Evolutionary conservation across 2,888 invertebrate genomes (phyloP), one percentile per base, ranked within the genome.

Genomic region (Oxycera nigricornis): DNA sequence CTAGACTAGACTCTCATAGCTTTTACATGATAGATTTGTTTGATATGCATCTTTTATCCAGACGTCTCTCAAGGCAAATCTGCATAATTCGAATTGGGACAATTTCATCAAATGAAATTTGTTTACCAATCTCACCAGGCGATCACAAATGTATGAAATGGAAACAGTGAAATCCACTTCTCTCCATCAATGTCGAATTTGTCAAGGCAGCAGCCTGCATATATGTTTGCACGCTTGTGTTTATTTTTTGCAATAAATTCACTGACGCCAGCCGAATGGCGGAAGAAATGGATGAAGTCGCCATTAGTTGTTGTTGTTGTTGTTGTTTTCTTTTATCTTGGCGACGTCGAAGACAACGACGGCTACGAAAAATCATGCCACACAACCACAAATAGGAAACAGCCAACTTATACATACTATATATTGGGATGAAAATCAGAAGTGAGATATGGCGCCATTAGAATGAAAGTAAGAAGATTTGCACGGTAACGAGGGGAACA

Each of bases 371-470:
- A 3, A 46, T 2, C 46, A 17, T 46, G n/a, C 11, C 46, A 46
- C 46, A 17, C 46, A 14, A 17, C 46, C 46, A 46, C 46, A 46
- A 46, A 17, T 46, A 14, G 14, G 46, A 14, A 46, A 35, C 11
- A 35, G 35, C 35, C n/a, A n/a, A 35, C 6, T 11, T 7, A 35
- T 6, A 46, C 11, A n/a, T n/a, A 46, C n/a, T 3, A 9, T 61
- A 31, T 28, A 30, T 41, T 67, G 17, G 28, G n/a, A 28, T 1
- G 11, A 11, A 68, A 50, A 68, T 70, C 55, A 31, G 20, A 70
- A 70, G 70, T 70, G 70, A 70, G 55, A 55, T 55, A 55, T 55
- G 70, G 70, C 70, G 70, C 70, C 70, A 70, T 70, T 70, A 70
- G 70, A 70, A 70, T 70, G 70, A 55, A 70, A 70, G 55, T 55